These are phyloP conservation scores for Vombatus ursinus DNA, from an alignment of 2,113 vertebrate genomes.

Conservation along the genomic window DNA sequence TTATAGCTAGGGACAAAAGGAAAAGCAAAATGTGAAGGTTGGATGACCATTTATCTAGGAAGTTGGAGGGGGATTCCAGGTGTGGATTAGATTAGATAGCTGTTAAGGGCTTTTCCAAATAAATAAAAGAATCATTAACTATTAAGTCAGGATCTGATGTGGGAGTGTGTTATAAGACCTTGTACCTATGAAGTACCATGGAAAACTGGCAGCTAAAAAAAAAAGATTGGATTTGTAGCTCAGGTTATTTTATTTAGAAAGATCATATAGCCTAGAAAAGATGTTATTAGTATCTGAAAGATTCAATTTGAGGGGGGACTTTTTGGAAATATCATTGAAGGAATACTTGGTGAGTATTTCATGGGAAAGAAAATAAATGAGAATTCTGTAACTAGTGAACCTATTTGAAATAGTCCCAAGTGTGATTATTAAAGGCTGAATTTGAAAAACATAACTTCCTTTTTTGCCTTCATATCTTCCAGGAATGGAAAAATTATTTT, in stretches of 20 bases:
- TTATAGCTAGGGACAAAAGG: background rate
- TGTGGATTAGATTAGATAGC: background rate
- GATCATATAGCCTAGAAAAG: background rate
- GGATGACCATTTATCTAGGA: background rate
- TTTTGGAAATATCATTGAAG: background rate
- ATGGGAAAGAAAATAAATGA: conserved; percentile 9
- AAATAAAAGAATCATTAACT: background rate
- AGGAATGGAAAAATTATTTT: conserved; percentile 13
- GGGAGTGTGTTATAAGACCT: background rate
- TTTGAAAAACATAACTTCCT: conserved; percentile 30
- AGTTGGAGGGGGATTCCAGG: background rate
- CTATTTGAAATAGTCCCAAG: conserved; percentile 36
- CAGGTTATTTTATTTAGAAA: conserved; percentile 18
- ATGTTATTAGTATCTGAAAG: background rate
- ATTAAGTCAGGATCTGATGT: background rate
- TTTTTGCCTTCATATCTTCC: conserved; percentile 5
- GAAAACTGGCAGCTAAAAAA: background rate
- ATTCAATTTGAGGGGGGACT: background rate
- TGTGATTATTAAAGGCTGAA: background rate
- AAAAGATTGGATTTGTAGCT: background rate
- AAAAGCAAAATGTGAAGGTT: background rate
- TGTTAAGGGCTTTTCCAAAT: background rate
- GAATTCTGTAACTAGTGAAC: background rate
- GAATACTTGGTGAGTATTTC: background rate
- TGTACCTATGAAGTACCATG: background rate